A percentile compares a stretch with the other conserved stretches of the same genome.
Evolutionary conservation across 2,113 vertebrate species (phyloP).

Genomic region (Dipodomys merriami): DNA sequence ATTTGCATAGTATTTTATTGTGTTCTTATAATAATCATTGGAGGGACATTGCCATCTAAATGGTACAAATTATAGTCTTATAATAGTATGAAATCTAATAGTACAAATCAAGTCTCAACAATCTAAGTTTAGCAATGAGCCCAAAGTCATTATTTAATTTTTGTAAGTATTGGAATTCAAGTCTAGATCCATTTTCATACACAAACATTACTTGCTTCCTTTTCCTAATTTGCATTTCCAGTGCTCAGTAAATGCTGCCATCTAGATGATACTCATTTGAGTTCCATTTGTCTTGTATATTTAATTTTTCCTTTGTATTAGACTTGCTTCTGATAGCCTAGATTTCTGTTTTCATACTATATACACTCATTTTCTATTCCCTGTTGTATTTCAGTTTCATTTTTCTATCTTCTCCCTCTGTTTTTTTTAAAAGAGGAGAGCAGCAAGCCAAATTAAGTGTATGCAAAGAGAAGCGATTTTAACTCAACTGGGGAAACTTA

Average conservation of each 20-base stretch:
- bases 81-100: no score
- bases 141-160: not conserved
- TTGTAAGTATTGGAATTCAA: not conserved
- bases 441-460: no score
- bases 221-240: not conserved
- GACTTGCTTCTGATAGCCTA: not conserved
- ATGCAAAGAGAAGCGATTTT: not conserved
- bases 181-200: not conserved
- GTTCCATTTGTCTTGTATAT: constrained; percentile 20
- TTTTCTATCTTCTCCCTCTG: not conserved
- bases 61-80: not conserved
- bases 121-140: not conserved
- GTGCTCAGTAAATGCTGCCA: not conserved
- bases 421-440: no score
- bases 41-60: not conserved
- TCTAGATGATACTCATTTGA: not conserved
- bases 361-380: not conserved
- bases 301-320: constrained; percentile 36
- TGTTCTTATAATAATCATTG: not conserved
- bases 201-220: not conserved
- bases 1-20: not conserved
- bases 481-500: not conserved
- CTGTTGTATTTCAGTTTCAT: not conserved
- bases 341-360: not conserved
- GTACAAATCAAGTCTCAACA: not conserved